phyloP scores from a whole-genome alignment of 2,888 invertebrate species.

The Agrotis segetum region DNA sequence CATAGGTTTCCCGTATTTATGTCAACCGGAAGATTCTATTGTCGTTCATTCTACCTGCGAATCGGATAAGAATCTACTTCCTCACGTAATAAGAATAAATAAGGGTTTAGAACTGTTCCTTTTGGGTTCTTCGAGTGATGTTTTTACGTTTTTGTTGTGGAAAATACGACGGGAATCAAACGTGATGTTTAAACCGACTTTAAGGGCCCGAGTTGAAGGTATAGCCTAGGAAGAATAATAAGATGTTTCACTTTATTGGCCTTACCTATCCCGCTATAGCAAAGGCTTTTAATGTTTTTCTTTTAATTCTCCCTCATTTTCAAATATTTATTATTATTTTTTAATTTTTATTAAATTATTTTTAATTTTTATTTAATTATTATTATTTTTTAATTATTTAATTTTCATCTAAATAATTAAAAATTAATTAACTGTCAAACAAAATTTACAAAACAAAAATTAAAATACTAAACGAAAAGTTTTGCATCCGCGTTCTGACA shows the following conservation, averaged over 20 bases:
- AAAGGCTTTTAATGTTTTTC: too few species aligned
- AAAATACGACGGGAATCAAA: constrained; percentile 1
- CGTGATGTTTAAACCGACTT: not conserved
- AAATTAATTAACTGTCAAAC: not conserved
- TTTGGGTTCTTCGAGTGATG: constrained; percentile 28
- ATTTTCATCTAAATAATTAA: not conserved
- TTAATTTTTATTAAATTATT: too few species aligned
- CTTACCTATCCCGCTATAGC: too few species aligned
- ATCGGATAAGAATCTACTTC: constrained; percentile 65
- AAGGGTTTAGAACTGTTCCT: constrained; percentile 55
- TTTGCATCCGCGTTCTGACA: not conserved
- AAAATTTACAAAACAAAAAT: constrained; percentile 6
- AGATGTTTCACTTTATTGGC: not conserved
- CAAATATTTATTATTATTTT: too few species aligned
- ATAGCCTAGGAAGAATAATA: not conserved
- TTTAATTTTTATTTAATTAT: too few species aligned
- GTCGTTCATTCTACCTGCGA: constrained; percentile 64
- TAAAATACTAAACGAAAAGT: not conserved
- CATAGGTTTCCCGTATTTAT: constrained; percentile 66
- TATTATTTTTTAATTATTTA: too few species aligned
- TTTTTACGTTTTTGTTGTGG: constrained; percentile 25
- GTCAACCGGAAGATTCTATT: constrained; percentile 63
- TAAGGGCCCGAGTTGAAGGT: not conserved
- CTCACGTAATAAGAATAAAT: constrained; percentile 64
- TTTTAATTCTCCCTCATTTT: too few species aligned